Conservation (phyloP, 2,113 vertebrate genomes). For the Cheilinus undulatus region DNA sequence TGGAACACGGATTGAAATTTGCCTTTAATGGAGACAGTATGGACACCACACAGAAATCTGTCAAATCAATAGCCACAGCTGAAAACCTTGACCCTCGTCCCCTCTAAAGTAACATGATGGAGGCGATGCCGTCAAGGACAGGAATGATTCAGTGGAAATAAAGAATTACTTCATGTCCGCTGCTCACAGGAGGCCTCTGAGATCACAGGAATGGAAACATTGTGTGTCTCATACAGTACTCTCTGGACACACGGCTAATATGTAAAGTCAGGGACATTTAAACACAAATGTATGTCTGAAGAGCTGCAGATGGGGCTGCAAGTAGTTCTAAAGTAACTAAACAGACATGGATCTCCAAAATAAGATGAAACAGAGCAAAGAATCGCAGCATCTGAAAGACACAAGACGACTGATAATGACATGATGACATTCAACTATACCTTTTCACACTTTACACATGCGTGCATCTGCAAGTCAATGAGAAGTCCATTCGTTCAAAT, state of each 20-base stretch:
- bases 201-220: constrained; percentile 52
- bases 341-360: background rate
- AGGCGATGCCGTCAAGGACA: constrained; percentile 58
- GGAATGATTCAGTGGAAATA: constrained; percentile 69
- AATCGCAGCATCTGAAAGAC: background rate
- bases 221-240: constrained; percentile 2
- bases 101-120: constrained; percentile 16
- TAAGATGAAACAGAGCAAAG: too few species aligned
- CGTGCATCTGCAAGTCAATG: too few species aligned
- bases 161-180: constrained; percentile 61
- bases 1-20: constrained; percentile 50
- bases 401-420: too few species aligned
- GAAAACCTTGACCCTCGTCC: constrained; percentile 38
- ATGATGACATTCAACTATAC: too few species aligned
- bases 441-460: too few species aligned
- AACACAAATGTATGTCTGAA: background rate
- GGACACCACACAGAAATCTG: constrained; percentile 43
- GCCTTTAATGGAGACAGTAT: constrained; percentile 53
- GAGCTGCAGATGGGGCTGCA: constrained; percentile 2
- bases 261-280: background rate
- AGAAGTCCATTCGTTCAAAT: too few species aligned
- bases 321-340: background rate
- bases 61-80: constrained; percentile 30
- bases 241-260: background rate
- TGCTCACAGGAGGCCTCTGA: constrained; percentile 32